These are phyloP conservation scores for Chaetodon auriga DNA, from an alignment of 2,113 vertebrate species.

Conservation along the genomic window DNA sequence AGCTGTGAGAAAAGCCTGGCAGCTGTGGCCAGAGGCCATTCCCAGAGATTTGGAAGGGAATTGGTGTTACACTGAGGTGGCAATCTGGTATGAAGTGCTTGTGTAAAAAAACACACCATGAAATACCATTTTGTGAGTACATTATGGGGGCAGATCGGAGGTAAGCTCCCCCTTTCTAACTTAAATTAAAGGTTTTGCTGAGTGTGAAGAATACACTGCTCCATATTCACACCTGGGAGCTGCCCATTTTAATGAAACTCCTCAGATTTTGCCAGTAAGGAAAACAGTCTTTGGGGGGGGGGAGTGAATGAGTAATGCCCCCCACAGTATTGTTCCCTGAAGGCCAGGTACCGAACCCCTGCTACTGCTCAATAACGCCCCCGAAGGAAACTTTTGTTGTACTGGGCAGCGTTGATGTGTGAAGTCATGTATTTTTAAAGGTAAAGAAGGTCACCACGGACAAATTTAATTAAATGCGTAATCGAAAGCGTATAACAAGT, in stretches of 20 bases:
- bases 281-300: neutral
- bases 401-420: constrained; percentile 14
- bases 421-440: constrained; percentile 47
- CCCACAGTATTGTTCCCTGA: neutral
- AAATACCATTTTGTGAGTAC: neutral
- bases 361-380: neutral
- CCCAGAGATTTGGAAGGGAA: constrained; percentile 41
- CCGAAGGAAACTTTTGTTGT: neutral
- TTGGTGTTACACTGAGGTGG: constrained; percentile 25
- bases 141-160: neutral
- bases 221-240: constrained; percentile 17
- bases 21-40: constrained; percentile 53
- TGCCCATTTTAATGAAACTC: constrained; percentile 28
- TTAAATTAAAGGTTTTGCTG: constrained; percentile 29
- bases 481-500: constrained; percentile 3
- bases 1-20: constrained; percentile 84
- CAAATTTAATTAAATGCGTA: constrained; percentile 37
- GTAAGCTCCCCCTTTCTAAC: neutral
- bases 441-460: constrained; percentile 23
- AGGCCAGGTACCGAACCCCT: neutral
- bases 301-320: constrained; percentile 9
- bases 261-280: neutral
- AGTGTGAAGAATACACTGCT: constrained; percentile 1
- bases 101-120: neutral
- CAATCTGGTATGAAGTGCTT: constrained; percentile 7